Evolutionary conservation across 2,113 vertebrate genomes (phyloP), one percentile per base, ranked within the genome.

Genomic region (Epinephelus cyanopodus): DNA sequence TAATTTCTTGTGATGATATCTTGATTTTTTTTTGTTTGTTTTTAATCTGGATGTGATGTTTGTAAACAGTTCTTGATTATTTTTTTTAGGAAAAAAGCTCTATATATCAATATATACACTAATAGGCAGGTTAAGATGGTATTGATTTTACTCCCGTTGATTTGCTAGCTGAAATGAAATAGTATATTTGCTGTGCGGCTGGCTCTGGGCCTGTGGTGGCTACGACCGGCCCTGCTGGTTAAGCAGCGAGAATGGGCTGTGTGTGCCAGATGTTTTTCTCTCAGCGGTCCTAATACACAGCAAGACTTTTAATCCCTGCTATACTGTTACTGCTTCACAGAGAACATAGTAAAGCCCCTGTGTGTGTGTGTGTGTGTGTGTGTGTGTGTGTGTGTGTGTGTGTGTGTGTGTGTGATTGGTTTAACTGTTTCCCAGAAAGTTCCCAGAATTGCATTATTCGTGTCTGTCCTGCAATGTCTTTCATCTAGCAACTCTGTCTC

Each of bases 191-290:
- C 45, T 85, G 27, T 60, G 54, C 10, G 3, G 63, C 23, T 50
- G 69, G 23, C 50, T 23, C 3, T 7, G 1, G 27, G 25, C 48
- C 19, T 63, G 21, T 21, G 25, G 39, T 42, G 53, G 9, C 50
- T 23, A 13, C 2, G 27, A 5, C 53, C 2, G 2, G 58, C 23
- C 11, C 39, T 54, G 69, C 67, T 66, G 68, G 69, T 81, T 76
- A 73, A 77, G 63, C 84, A 73, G 61, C 52, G 45, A 79, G 63
- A 76, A 71, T 50, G 58, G 77, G 17, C 37, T 50, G 78, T 63
- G 78, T 39, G 54, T 82, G 85, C 85, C 90, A 94, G 90, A 92
- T 94, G 88, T 94, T 86, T 80, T 39, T 5, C 84, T 89, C 80
- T 87, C 74, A 39, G 66, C 42, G 5, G 21, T 74, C 17, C 60